These are phyloP conservation scores for Sciurus niger DNA, from an alignment of 2,113 vertebrate species.

Conservation along the genomic window DNA sequence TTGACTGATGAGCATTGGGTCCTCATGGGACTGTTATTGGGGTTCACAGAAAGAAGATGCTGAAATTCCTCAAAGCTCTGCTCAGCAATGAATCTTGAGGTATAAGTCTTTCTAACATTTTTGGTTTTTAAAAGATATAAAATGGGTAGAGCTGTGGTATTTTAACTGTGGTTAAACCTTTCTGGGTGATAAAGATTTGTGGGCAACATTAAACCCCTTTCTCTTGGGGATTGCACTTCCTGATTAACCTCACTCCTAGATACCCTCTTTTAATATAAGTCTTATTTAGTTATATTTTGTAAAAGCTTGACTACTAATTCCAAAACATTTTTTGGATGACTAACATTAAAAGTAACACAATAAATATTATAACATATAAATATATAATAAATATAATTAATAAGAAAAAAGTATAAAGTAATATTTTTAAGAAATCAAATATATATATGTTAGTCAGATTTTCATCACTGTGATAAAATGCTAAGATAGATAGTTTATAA, in stretches of 20 bases:
- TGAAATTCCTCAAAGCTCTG: background rate
- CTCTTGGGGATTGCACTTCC: background rate
- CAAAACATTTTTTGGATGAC: background rate
- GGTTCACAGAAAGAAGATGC: background rate
- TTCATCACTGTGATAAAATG: background rate
- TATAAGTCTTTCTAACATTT: background rate
- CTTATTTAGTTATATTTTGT: conserved; percentile 27
- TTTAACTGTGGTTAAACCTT: conserved; percentile 10
- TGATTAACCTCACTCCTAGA: background rate
- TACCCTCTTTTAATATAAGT: conserved; percentile 1
- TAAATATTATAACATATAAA: background rate
- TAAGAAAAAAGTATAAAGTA: conserved; percentile 15
- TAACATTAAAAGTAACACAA: conserved; percentile 18
- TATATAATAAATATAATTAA: background rate
- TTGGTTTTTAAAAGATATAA: background rate
- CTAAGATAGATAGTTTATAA: background rate
- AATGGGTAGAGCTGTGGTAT: background rate
- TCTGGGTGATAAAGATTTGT: background rate
- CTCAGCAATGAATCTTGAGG: background rate
- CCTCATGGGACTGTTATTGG: background rate
- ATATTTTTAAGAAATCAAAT: conserved; percentile 11
- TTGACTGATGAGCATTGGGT: background rate
- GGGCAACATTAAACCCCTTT: background rate
- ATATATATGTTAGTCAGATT: background rate
- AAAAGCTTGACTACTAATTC: conserved; percentile 50